These are phyloP conservation scores for Samia ricini DNA, from an alignment of 1,140 invertebrate species.

Conservation along the genomic window DNA sequence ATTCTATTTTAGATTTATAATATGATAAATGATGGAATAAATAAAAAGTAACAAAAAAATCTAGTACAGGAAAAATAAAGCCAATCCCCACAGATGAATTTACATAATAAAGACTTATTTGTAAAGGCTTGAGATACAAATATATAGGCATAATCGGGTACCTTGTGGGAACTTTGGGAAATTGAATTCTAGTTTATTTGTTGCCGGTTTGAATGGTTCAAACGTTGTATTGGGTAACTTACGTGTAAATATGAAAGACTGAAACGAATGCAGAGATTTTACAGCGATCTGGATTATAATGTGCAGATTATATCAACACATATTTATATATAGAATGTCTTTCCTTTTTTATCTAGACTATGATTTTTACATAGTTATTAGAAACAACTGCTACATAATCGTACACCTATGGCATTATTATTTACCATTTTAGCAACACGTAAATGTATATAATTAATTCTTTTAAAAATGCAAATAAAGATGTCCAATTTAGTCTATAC, in stretches of 20 bases:
- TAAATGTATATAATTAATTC: no score
- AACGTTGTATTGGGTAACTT: neutral
- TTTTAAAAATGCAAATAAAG: no score
- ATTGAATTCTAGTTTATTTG: slow-evolving; percentile 39
- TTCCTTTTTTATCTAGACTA: no score
- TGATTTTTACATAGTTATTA: no score
- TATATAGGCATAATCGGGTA: slow-evolving; percentile 44
- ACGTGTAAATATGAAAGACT: neutral
- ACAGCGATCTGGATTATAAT: no score
- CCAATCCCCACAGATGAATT: slow-evolving; percentile 44
- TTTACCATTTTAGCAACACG: no score
- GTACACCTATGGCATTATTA: no score
- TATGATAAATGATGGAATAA: no score
- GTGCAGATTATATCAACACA: no score
- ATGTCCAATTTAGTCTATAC: no score
- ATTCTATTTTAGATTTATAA: neutral
- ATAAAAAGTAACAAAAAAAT: slow-evolving; percentile 16
- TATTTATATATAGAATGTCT: no score
- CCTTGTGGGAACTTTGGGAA: slow-evolving; percentile 31
- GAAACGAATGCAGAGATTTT: neutral
- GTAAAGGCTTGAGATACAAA: slow-evolving; percentile 44
- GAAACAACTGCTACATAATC: no score
- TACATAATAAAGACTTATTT: slow-evolving; percentile 47
- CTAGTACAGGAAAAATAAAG: slow-evolving; percentile 24
- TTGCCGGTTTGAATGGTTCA: neutral